Conservation (phyloP, 53 echinoderm and acorn worm genomes). For the Henricia sp. region DNA sequence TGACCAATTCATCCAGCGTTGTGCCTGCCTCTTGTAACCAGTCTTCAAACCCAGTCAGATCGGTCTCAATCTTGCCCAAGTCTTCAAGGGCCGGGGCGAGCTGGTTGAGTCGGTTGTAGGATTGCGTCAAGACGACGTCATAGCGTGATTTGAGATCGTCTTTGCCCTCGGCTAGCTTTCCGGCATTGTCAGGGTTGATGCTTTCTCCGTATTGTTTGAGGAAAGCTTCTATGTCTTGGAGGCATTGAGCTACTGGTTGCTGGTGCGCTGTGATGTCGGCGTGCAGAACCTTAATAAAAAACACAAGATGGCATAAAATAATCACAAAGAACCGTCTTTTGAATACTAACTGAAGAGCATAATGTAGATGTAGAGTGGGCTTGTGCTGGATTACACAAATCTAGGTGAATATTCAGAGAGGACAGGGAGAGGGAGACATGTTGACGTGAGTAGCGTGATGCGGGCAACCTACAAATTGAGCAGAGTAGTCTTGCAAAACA, state of each 20-base stretch:
- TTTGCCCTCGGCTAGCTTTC: constrained; percentile 75
- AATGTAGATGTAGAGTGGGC: no score
- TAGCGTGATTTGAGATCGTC: constrained; percentile 85
- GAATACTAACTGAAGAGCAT: no score
- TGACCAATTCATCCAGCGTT: constrained; percentile 64
- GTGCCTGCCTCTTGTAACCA: constrained; percentile 74
- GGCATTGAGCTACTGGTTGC: constrained; percentile 81
- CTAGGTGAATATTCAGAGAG: no score
- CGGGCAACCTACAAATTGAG: no score
- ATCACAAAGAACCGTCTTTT: no score
- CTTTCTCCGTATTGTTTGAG: constrained; percentile 84
- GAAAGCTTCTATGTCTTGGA: constrained; percentile 80
- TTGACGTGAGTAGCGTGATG: no score
- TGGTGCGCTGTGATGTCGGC: constrained; percentile 87
- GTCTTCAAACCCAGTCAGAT: constrained; percentile 75
- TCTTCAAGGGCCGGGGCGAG: constrained; percentile 88
- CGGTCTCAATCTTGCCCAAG: constrained; percentile 76
- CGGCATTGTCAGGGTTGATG: constrained; percentile 71
- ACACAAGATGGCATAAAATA: no score
- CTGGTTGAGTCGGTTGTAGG: constrained; percentile 87
- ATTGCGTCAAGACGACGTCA: constrained; percentile 87
- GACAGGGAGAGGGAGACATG: no score
- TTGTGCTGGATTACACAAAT: no score
- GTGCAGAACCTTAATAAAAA: constrained; percentile 76
- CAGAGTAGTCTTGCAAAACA: no score